Evolutionary conservation across 2,113 vertebrate genomes (phyloP).

Genomic region (Brachypodius melanocephalos): DNA sequence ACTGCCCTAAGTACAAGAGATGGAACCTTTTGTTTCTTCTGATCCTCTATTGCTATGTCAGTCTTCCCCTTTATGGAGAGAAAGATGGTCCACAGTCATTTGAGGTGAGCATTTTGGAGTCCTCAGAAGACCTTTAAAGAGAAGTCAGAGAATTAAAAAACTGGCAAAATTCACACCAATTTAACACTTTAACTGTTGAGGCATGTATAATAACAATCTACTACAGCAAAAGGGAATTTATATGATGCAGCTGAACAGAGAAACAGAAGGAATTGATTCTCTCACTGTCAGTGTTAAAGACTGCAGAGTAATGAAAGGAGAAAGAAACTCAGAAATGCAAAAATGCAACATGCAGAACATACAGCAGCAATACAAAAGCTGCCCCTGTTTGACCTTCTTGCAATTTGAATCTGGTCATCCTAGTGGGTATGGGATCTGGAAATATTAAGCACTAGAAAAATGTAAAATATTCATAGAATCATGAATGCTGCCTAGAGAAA

Average conservation of each 20-base stretch:
- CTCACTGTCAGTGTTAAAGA: neutral
- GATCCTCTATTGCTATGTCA: neutral
- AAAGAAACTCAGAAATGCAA: neutral
- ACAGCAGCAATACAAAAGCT: neutral
- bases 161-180: neutral
- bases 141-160: neutral
- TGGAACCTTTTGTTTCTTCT: neutral
- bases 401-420: neutral
- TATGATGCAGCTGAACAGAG: neutral
- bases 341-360: neutral
- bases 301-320: neutral
- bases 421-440: neutral
- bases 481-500: neutral
- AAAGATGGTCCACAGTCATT: neutral
- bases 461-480: neutral
- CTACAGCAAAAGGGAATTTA: neutral
- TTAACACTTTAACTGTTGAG: neutral
- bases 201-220: neutral
- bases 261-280: neutral
- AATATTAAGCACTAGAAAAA: neutral
- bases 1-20: neutral
- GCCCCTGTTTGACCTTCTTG: neutral
- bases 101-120: neutral
- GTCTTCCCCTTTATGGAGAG: neutral
- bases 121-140: neutral